phyloP scores from a whole-genome alignment of 2,888 invertebrate species.

The Tinea pellionella region DNA sequence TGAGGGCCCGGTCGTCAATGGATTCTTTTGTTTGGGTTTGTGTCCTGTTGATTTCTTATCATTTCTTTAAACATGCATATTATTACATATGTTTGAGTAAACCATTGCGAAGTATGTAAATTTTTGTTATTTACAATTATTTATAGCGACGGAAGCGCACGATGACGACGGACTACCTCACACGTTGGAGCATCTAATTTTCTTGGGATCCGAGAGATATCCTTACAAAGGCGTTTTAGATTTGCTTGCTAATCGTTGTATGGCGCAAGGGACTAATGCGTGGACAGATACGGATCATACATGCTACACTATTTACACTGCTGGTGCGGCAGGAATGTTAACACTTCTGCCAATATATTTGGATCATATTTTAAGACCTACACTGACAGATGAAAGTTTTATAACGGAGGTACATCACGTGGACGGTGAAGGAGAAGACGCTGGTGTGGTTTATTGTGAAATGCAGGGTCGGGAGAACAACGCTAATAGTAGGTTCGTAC shows the following conservation, averaged over 20 bases:
- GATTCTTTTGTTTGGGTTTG: conserved; percentile 87
- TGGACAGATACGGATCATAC: conserved; percentile 91
- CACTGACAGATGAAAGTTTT: conserved; percentile 83
- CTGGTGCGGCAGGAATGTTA: conserved; percentile 85
- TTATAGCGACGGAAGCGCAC: conserved; percentile 86
- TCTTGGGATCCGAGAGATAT: conserved; percentile 89
- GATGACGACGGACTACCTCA: conserved; percentile 95
- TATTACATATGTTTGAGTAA: conserved; percentile 12
- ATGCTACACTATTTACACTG: conserved; percentile 89
- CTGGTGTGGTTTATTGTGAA: conserved; percentile 96
- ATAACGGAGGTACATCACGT: conserved; percentile 93
- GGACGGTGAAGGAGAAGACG: conserved; percentile 88
- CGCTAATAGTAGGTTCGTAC: conserved; percentile 72
- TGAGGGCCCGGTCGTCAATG: conserved; percentile 91
- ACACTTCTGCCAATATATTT: conserved; percentile 90
- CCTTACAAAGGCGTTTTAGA: conserved; percentile 92
- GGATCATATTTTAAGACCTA: conserved; percentile 89
- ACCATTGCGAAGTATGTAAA: conserved; percentile 12
- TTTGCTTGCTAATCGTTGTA: conserved; percentile 87
- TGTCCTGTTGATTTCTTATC: conserved; percentile 12
- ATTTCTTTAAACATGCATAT: background rate
- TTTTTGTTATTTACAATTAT: background rate
- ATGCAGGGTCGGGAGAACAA: conserved; percentile 90
- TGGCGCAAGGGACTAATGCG: conserved; percentile 93
- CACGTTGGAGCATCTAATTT: conserved; percentile 91